Evolutionary conservation across 2,113 vertebrate species (phyloP).

Genomic region (Varanus komodoensis): DNA sequence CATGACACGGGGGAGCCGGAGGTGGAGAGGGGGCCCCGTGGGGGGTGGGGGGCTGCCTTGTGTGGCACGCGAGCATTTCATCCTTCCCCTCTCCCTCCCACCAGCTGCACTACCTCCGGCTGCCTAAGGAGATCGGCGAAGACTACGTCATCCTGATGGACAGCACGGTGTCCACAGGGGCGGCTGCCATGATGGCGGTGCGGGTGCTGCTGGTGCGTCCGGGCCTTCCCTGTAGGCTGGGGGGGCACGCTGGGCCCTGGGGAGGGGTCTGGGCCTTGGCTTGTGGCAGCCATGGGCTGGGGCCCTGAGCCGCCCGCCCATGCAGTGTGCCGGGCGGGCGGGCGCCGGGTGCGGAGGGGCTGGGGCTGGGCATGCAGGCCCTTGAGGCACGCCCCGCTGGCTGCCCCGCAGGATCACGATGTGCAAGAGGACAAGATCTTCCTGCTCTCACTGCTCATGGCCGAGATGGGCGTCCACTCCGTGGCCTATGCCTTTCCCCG

Average conservation of each 20-base stretch:
- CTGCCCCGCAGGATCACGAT: conserved; percentile 82
- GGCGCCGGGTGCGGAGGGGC: rapidly evolving
- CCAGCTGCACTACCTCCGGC: conserved; percentile 91
- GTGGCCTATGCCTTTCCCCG: conserved; percentile 92
- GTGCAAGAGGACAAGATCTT: conserved; percentile 93
- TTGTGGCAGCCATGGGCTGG: no score
- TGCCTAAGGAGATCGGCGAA: conserved; percentile 91
- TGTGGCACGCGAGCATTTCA: not conserved
- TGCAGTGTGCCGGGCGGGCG: not conserved
- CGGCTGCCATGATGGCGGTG: conserved; percentile 90
- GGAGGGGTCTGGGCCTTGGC: not conserved
- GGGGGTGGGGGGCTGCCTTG: not conserved
- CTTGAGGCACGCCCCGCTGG: rapidly evolving
- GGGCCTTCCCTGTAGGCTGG: rapidly evolving
- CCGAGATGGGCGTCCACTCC: conserved; percentile 91
- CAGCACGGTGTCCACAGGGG: conserved; percentile 91
- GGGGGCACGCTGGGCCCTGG: not conserved
- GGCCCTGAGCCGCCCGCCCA: not conserved
- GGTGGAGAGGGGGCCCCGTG: conserved; percentile 58
- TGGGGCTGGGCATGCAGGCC: rapidly evolving
- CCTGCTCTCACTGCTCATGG: conserved; percentile 90
- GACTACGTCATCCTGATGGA: conserved; percentile 95
- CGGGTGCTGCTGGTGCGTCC: conserved; percentile 85
- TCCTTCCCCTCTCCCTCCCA: no score
- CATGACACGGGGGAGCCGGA: conserved; percentile 88